Evolutionary conservation across 2,888 invertebrate species (phyloP).

Genomic region (Agelastica alni): DNA sequence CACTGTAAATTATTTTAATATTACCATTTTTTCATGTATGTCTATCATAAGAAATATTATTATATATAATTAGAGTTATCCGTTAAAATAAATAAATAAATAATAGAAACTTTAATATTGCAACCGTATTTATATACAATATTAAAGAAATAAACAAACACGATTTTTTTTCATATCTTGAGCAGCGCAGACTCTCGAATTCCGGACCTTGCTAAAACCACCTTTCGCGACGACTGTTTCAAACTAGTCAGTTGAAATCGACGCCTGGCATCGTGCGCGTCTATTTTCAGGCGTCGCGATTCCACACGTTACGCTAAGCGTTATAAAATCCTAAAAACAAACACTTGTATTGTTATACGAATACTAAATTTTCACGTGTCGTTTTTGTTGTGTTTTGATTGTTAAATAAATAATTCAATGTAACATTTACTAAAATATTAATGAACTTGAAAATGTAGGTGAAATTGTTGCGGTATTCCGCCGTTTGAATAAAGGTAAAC

Average conservation of each 20-base stretch:
- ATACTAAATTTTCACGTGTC: background rate
- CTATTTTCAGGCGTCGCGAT: slow-evolving; percentile 7
- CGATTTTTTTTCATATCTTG: too few species aligned
- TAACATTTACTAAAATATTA: background rate
- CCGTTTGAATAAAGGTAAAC: too few species aligned
- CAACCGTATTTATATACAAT: too few species aligned
- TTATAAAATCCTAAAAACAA: background rate
- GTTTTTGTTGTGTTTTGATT: background rate
- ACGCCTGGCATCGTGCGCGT: slow-evolving; percentile 18
- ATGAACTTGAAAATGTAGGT: slow-evolving; percentile 17
- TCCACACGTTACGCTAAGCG: slow-evolving; percentile 1
- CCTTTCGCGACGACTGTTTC: slow-evolving; percentile 3
- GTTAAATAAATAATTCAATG: background rate
- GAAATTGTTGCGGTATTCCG: background rate
- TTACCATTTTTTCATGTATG: too few species aligned
- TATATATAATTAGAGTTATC: too few species aligned
- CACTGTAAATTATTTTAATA: too few species aligned
- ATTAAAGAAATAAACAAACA: too few species aligned
- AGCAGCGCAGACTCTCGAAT: slow-evolving; percentile 13
- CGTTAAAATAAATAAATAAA: too few species aligned
- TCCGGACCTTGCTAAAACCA: slow-evolving; percentile 14
- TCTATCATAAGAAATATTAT: too few species aligned
- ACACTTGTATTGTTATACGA: background rate
- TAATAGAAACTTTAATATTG: too few species aligned
- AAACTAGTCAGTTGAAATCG: slow-evolving; percentile 15